phyloP scores from a whole-genome alignment of 64 coral and sea anemone species.

The Dendrophyllia cribrosa region DNA sequence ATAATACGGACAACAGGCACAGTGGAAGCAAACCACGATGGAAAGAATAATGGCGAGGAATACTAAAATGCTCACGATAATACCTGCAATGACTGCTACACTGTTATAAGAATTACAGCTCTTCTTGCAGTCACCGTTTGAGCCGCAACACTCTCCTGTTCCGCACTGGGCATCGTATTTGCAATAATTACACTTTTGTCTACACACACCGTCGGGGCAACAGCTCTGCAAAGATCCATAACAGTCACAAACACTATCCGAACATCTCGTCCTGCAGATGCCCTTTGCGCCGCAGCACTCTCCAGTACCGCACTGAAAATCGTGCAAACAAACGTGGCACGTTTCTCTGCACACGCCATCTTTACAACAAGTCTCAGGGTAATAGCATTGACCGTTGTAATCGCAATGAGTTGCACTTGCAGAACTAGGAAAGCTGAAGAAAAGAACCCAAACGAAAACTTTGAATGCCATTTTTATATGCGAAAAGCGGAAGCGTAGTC shows the following conservation, averaged over 20 bases:
- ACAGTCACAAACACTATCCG: no score
- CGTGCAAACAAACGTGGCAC: neutral
- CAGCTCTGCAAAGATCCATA: no score
- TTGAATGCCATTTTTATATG: neutral
- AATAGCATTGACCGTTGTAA: neutral
- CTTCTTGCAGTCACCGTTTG: neutral
- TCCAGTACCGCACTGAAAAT: neutral
- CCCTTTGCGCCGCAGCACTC: no score
- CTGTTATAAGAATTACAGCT: neutral
- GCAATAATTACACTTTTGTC: no score
- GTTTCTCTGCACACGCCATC: neutral
- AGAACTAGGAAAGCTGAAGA: neutral
- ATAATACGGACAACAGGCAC: slow-evolving; percentile 52
- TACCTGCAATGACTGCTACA: neutral
- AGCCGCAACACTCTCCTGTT: no score
- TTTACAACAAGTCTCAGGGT: neutral
- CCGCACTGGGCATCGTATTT: no score
- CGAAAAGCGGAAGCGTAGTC: neutral
- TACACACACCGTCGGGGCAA: no score
- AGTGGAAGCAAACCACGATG: slow-evolving; percentile 29
- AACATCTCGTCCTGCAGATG: no score
- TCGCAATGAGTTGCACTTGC: neutral
- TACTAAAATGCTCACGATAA: neutral
- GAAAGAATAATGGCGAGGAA: neutral
- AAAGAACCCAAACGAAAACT: neutral